phyloP scores from a whole-genome alignment of 2,797 vertebrate genomes.

The Sphenopsis melanotis region DNA sequence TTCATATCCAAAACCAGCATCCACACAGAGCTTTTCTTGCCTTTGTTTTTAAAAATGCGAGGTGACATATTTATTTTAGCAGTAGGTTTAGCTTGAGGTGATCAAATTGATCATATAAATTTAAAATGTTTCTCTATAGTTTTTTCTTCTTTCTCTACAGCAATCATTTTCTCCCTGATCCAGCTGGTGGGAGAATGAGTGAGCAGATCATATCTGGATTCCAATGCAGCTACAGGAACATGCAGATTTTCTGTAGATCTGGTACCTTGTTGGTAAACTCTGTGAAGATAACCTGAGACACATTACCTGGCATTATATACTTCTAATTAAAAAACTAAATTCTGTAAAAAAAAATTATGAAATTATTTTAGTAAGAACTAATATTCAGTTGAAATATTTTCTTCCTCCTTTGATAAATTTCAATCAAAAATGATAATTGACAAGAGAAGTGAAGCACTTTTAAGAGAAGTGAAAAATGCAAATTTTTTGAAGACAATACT shows the following conservation, averaged over 20 bases:
- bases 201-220: neutral
- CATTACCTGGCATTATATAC: neutral
- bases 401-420: neutral
- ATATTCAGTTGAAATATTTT: neutral
- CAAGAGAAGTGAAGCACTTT: neutral
- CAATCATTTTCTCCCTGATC: neutral
- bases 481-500: neutral
- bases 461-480: neutral
- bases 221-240: neutral
- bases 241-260: neutral
- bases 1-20: neutral
- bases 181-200: neutral
- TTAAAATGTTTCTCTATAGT: neutral
- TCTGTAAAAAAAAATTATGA: neutral
- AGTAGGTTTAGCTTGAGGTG: neutral
- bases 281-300: neutral
- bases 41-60: neutral
- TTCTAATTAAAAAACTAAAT: neutral
- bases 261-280: neutral
- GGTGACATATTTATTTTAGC: accelerated
- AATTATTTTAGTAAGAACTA: neutral
- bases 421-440: neutral
- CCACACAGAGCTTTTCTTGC: neutral
- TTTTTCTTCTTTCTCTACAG: neutral
- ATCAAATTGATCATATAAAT: neutral